These are phyloP conservation scores for Anoncus sp. DNA, from an alignment of 2,888 invertebrate genomes.

Conservation along the genomic window DNA sequence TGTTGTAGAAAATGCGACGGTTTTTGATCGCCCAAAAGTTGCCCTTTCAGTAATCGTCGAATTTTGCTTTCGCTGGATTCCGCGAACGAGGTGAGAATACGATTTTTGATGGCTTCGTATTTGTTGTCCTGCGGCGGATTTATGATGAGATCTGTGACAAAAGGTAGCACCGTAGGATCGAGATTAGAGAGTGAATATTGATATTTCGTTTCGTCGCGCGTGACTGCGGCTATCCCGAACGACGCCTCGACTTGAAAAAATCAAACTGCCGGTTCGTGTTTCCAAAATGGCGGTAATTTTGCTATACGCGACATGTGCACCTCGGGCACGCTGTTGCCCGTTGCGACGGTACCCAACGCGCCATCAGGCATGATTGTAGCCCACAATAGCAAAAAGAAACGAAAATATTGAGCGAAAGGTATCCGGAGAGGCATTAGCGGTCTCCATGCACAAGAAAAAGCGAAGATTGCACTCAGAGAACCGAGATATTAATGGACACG, in stretches of 20 bases:
- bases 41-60: constrained; percentile 44
- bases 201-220: constrained; percentile 21
- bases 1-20: constrained; percentile 48
- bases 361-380: no score
- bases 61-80: constrained; percentile 42
- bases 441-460: no score
- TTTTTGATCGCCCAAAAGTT: constrained; percentile 42
- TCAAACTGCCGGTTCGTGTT: no score
- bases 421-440: no score
- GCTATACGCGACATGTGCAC: constrained; percentile 4
- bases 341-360: no score
- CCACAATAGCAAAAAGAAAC: no score
- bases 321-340: neutral
- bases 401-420: no score
- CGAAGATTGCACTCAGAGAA: no score
- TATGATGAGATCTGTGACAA: constrained; percentile 29
- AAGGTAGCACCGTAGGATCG: constrained; percentile 14
- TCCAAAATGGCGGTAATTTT: no score
- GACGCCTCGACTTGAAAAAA: constrained; percentile 28
- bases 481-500: no score
- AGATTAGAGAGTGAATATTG: constrained; percentile 13
- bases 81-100: constrained; percentile 37
- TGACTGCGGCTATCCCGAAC: constrained; percentile 8
- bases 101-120: constrained; percentile 26
- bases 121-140: constrained; percentile 24